phyloP scores from a whole-genome alignment of 2,797 vertebrate species.

The Sandelia bainsii region DNA sequence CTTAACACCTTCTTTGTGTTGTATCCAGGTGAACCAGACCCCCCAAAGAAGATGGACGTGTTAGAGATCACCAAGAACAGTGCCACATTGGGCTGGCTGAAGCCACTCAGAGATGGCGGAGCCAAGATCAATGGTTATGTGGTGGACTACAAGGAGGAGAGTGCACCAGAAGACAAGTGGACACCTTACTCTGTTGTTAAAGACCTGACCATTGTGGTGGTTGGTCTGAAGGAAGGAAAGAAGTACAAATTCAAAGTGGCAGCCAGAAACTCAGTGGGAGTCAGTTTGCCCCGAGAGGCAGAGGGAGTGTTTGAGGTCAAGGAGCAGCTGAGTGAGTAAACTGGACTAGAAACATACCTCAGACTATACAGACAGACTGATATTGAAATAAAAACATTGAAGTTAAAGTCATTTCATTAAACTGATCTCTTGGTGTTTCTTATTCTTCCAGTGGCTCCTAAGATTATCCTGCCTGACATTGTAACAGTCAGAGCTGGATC shows the following conservation, averaged over 20 bases:
- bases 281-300: slow-evolving; percentile 93
- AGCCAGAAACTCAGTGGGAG: slow-evolving; percentile 94
- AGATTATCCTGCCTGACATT: slow-evolving; percentile 93
- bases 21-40: slow-evolving; percentile 93
- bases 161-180: slow-evolving; percentile 92
- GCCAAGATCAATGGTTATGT: slow-evolving; percentile 97
- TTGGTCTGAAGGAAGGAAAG: slow-evolving; percentile 95
- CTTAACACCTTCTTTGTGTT: slow-evolving; percentile 28
- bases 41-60: slow-evolving; percentile 97
- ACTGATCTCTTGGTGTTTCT: background rate
- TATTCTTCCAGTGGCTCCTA: slow-evolving; percentile 89
- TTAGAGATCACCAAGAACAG: slow-evolving; percentile 95
- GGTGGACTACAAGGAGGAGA: slow-evolving; percentile 93
- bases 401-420: background rate
- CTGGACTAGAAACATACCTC: background rate
- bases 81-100: slow-evolving; percentile 94
- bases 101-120: slow-evolving; percentile 95
- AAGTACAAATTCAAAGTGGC: slow-evolving; percentile 98
- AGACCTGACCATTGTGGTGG: slow-evolving; percentile 95
- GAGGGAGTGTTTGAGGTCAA: slow-evolving; percentile 96
- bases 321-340: slow-evolving; percentile 95
- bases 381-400: background rate
- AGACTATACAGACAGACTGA: background rate
- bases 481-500: slow-evolving; percentile 93
- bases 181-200: slow-evolving; percentile 97